These are phyloP conservation scores for Podabrus alpinus DNA, from an alignment of 2,888 invertebrate genomes.

Conservation along the genomic window DNA sequence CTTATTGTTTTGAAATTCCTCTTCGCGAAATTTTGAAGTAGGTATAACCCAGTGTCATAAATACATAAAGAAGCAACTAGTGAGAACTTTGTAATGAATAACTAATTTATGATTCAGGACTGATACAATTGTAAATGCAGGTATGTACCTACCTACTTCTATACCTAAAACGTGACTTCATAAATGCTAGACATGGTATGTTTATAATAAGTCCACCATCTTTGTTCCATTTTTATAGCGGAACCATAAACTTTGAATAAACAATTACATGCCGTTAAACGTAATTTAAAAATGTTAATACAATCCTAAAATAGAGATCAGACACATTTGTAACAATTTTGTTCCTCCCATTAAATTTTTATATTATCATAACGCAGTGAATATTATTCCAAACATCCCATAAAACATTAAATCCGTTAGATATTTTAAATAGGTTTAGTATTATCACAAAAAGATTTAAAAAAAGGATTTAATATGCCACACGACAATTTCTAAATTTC, in stretches of 20 bases:
- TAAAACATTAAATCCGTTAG: background rate
- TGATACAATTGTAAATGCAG: conserved; percentile 8
- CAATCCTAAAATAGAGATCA: background rate
- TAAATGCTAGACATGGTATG: background rate
- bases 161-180: conserved; percentile 9
- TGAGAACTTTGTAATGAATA: background rate
- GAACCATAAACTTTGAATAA: background rate
- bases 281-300: background rate
- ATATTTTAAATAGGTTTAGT: too few relatives aligned
- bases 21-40: too few relatives aligned
- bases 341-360: background rate
- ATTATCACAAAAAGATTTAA: too few relatives aligned
- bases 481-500: background rate
- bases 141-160: background rate
- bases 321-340: background rate
- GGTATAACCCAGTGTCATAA: background rate
- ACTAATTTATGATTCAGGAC: conserved; percentile 9
- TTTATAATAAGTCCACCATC: background rate
- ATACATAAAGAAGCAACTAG: background rate
- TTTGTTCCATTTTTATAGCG: background rate
- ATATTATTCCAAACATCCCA: background rate
- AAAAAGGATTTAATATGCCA: too few relatives aligned
- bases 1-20: too few relatives aligned
- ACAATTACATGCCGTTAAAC: background rate
- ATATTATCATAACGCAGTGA: too few relatives aligned